Evolutionary conservation across 1,140 invertebrate species (phyloP), one percentile per base, ranked within the genome.

Genomic region (Halyomorpha halys): DNA sequence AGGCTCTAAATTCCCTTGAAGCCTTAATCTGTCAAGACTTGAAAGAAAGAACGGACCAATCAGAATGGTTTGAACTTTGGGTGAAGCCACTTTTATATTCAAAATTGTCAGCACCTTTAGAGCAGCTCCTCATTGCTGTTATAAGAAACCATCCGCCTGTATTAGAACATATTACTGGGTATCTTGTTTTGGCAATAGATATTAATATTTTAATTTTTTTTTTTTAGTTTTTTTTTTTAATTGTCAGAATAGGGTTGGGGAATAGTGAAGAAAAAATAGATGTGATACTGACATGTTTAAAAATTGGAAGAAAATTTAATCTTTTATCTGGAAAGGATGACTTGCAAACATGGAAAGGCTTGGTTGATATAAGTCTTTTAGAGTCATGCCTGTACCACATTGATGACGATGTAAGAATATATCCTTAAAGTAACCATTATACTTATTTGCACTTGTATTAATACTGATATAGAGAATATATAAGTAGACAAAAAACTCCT

Each of bases 21-120:
- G 21, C 44, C 16, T 44, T 69, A n/a, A 56, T 66, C 25, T 34
- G 21, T 16, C 64, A 64, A 25, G 61, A 69, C 45, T 66, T 60
- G 16, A 59, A 66, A 60, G 67, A 69, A 25, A 49, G 27, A 16
- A 21, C 14, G 9, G 44, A 63, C 23, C 18, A 56, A 44, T 16
- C n/a, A 16, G 62, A 62, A 18, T 69, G 68, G 68, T 51, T 49
- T n/a, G 18, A 64, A 44, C 18, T 62, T 39, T 69, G 68, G 68
- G 65, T 69, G 14, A 61, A 62, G 15, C 68, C 68, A 44, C 21
- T 69, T 19, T 34, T 69, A 5, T 30, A 61, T 27, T 27, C 56
- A 8, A 23, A 65, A 18, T n/a, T 45, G 14, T 53, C 61, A 21
- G 34, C 53, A 15, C 60, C 62, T 19, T 54, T 69, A 1, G 64